Percentiles rank a stretch among this genome's conserved stretches.
Conservation (phyloP, 2,113 vertebrate species). For the Corynorhinus townsendii region DNA sequence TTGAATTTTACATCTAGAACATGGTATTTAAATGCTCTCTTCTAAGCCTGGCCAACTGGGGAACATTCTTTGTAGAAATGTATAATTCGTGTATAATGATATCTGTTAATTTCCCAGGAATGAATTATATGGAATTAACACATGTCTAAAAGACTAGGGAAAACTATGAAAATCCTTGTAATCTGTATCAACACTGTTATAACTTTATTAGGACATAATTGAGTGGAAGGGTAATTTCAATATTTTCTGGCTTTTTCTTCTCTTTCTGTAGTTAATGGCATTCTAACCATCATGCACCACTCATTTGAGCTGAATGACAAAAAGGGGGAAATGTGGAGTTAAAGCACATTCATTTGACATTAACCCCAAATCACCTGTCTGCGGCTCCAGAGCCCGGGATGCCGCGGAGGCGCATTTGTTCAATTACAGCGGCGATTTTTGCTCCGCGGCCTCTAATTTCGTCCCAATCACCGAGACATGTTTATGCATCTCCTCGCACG, state of each 20-base stretch:
- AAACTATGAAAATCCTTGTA: neutral
- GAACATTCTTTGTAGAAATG: neutral
- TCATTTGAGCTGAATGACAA: neutral
- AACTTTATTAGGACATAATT: neutral
- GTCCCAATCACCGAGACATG: conserved; percentile 35
- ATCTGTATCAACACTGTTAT: neutral
- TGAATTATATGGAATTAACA: neutral
- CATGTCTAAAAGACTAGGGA: neutral
- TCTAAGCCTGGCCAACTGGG: neutral
- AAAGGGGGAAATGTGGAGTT: neutral
- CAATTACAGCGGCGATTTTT: neutral
- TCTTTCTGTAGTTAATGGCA: neutral
- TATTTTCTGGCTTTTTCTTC: neutral
- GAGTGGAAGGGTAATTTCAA: neutral
- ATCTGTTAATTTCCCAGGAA: neutral
- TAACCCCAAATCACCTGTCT: neutral
- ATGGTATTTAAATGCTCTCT: neutral
- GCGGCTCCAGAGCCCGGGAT: neutral
- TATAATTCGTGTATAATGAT: neutral
- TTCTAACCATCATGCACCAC: neutral
- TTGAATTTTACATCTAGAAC: neutral
- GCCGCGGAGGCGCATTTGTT: neutral
- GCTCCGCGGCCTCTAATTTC: conserved; percentile 35
- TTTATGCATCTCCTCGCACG: conserved; percentile 36
- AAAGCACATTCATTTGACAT: conserved; percentile 21